Base-by-base conservation (phyloP, 1,140 invertebrate species). In the Eurosta solidaginis region DNA sequence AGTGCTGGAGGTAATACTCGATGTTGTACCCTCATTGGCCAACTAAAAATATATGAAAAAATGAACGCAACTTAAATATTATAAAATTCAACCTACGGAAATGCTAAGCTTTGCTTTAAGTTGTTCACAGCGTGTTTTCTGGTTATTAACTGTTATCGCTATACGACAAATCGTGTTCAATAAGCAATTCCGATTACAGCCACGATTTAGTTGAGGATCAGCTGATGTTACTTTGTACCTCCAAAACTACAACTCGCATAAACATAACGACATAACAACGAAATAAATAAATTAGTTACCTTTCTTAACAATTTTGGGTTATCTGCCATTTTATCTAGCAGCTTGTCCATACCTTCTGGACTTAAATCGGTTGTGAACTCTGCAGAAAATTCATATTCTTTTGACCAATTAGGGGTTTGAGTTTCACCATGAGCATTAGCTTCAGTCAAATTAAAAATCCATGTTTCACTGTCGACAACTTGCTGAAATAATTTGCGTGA, bases 381-480 rank as follows among this genome's bases (percentile, higher is more conserved):
- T 42, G 81, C n/a, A 4, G 80, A 91, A 78, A 94, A 93, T 7
- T 91, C 90, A 82, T 94, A 95, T 9, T 93, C 89, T 83, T 91
- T 89, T 68, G 89, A 91, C 93, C 94, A 94, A 27, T 88, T 82
- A 0, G 93, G 93, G 63, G 83, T 82, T 78, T 87, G 75, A 9
- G 89, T 25, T 0, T 81, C 80, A 0, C 90, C 89, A 1, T 85
- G 85, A n/a, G 89, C 78, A 84, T 96, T 96, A 0, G 95, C 94
- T 85, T 91, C 88, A 0, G 93, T 95, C 1, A 96, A 82, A 85
- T 97, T 95, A 81, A 94, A 92, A 2, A 92, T 92, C 88, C 92
- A 96, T n/a, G 93, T 95, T 5, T 92, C 89, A 54, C 92, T 91
- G 83, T 95, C 92, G 36, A 91, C 80, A 1, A 95, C 90, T 81